Base-by-base conservation (phyloP, 1,140 invertebrate genomes). In the Anagrus nilaparvatae region DNA sequence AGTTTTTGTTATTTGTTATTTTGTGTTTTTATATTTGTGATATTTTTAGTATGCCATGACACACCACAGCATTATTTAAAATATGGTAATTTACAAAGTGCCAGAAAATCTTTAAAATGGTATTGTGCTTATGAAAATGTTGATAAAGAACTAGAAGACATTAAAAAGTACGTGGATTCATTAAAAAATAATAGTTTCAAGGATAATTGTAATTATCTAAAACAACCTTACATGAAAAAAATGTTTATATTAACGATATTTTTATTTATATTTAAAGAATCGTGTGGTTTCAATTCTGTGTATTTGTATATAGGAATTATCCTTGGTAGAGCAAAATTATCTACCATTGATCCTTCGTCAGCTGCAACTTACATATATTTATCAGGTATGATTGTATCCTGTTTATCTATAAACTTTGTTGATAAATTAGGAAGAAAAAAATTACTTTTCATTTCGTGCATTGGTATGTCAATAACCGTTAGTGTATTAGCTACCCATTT, bases 261-360 rank as follows among this genome's bases (percentile, higher is more conserved):
- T n/a, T n/a, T n/a, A 41, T 79, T 82, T 52, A 65, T 78, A 4
- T 78, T 82, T n/a, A 82, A 87, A 56, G 81, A 86, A 54, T 71
- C 84, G 28, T 81, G 76, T 39, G 81, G 84, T 2, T 78, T 83
- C 17, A 81, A 80, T 38, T 79, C 78, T 2, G 69, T 87, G 17
- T 76, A 78, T 47, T 78, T 79, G 23, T 85, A 85, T 52, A 73
- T 81, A 8, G 78, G 83, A 40, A 73, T 76, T 29, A 85, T 88
- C 49, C 77, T 87, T 43, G 70, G n/a, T n/a, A n/a, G n/a, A n/a
- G n/a, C n/a, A n/a, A n/a, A n/a, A n/a, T n/a, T n/a, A n/a, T n/a
- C n/a, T n/a, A n/a, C n/a, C n/a, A n/a, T n/a, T n/a, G n/a, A n/a
- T n/a, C n/a, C n/a, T n/a, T n/a, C n/a, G n/a, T n/a, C n/a, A n/a